Evolutionary conservation across 2,113 vertebrate species (phyloP).

Genomic region (Egretta garzetta): DNA sequence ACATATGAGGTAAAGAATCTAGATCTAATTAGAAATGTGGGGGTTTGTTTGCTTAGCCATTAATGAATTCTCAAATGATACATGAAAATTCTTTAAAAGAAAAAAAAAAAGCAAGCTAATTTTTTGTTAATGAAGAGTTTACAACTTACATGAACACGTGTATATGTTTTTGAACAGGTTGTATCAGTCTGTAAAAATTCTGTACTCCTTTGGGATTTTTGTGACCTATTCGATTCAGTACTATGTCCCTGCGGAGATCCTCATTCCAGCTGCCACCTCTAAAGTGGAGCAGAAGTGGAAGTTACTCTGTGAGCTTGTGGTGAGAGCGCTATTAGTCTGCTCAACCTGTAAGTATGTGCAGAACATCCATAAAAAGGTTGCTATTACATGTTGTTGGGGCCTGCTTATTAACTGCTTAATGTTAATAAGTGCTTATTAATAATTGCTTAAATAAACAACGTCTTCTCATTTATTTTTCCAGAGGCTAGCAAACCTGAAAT

Average conservation of each 20-base stretch:
- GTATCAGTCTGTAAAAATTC: conserved; percentile 87
- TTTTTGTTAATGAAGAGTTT: background rate
- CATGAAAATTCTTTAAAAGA: background rate
- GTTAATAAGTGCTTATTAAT: no score
- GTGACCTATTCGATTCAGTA: conserved; percentile 90
- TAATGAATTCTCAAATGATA: background rate
- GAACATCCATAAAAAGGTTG: background rate
- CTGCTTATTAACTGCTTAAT: no score
- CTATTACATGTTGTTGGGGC: background rate
- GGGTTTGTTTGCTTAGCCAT: background rate
- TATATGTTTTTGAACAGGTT: conserved; percentile 77
- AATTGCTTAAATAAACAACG: background rate
- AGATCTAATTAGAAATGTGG: background rate
- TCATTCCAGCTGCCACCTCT: conserved; percentile 77
- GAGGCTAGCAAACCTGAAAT: background rate
- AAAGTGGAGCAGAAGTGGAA: conserved; percentile 79
- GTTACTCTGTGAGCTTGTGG: conserved; percentile 71
- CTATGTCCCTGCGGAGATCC: conserved; percentile 88
- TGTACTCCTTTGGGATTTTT: conserved; percentile 90
- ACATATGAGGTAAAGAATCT: background rate
- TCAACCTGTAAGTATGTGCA: conserved; percentile 85
- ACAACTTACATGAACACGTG: background rate
- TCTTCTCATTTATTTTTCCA: background rate
- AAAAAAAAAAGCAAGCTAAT: background rate
- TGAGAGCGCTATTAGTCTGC: conserved; percentile 78